Base-by-base conservation (phyloP, 2,113 vertebrate genomes). In the Saccopteryx bilineata region DNA sequence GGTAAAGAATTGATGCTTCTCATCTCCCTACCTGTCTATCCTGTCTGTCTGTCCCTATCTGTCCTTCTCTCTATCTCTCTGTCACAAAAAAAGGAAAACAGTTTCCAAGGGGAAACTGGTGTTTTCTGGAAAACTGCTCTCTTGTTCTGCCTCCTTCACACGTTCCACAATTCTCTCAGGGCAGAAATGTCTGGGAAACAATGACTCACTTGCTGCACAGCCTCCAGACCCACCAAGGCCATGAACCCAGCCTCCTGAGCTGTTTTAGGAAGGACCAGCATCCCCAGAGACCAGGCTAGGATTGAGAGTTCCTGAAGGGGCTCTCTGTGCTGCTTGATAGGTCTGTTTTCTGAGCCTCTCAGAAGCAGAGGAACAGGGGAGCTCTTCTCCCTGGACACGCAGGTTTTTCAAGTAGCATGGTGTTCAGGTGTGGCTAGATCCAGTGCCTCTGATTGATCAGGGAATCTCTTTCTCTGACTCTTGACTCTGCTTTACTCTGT, bases 161-260 rank as follows among this genome's bases (percentile, higher is more conserved):
- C 84, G 28, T 66, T 78, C 84, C 56, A 4, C 78, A 81, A 68
- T 68, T 80, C 39, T 71, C 26, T 87, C 88, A 31, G 46, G 86
- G 56, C 85, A 85, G 78, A 92, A 68, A 85, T 39, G 33, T 88
- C 88, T 82, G 79, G 85, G 87, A 95, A 96, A 94, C 91, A 92
- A 19, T 96, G 97, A 97, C 87, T 97, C 95, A 87, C 71, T 28
- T 28, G 4, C 69, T 89, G 66, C 50, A 14, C 26, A 60, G 46
- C 23, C 71, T 58, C 19, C 58, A 58, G 10, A 17, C 15, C 52
- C 19, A 48, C 39, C 28, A 24, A n/a, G 85, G 89, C 88, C 76
- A 91, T 14, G 1, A 69, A 50, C n/a, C 48, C 31, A 10, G 46
- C 65, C 86, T 95, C 54, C 39, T 46, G 9, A 75, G 58, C 61